Base-by-base conservation (phyloP, 2,113 vertebrate species). In the Colistium nudipinnis region DNA sequence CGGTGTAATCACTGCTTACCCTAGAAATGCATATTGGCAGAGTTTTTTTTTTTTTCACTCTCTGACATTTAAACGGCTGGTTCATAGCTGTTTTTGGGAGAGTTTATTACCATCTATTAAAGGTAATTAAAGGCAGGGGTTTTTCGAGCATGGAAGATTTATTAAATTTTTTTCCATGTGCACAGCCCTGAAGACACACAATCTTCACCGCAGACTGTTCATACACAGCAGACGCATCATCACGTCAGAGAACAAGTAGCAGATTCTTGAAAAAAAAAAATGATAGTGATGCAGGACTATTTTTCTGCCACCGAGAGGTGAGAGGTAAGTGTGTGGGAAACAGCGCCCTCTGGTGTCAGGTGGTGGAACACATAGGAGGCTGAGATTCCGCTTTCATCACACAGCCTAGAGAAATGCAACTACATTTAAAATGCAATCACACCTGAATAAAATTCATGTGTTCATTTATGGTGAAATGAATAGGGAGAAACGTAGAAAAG, bases 271-370 rank as follows among this genome's bases (percentile, higher is more conserved):
- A 55, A 22, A 27, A 5, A 35, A 24, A 7, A n/a, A n/a, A n/a
- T n/a, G n/a, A n/a, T n/a, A n/a, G n/a, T n/a, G n/a, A n/a, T n/a
- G 54, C 7, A 19, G 59, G 3, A n/a, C 4, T 19, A 4, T 7
- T 31, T 3, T 12, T 10, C 35, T 7, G 48, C 11, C 19, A 7
- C 19, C 19, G 17, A 25, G 2, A 39, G 28, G 1, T 0, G 2
- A 12, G 25, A 57, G 38, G 1, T 2, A 12, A 30, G 3, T 2
- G 13, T 2, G 41, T 79, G 55, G 65, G 41, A 80, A 76, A 72
- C 22, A 45, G 56, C 76, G 13, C 87, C 80, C 80, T 77, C 87
- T 85, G 14, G 53, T 81, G 88, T 7, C 4, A 59, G 3, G 19
- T 1, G 45, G 41, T 10, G 8, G 12, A 45, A 38, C 1, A 7